These are phyloP conservation scores for Etheostoma perlongum DNA, from an alignment of 2,797 vertebrate genomes.

Conservation along the genomic window DNA sequence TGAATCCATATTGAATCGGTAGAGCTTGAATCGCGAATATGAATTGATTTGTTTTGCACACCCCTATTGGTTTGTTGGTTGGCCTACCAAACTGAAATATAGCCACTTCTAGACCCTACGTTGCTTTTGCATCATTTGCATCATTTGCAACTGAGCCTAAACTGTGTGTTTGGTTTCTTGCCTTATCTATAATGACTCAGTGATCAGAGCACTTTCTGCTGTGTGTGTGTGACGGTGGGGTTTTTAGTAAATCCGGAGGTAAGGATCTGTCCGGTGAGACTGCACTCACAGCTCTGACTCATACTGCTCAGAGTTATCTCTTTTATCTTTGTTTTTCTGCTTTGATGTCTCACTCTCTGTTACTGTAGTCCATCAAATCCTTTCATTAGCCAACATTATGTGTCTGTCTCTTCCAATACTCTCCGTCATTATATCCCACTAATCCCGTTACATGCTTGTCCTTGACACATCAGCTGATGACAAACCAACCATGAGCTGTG, in stretches of 20 bases:
- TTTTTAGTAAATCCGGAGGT: constrained; percentile 20
- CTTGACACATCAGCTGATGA: constrained; percentile 36
- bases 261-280: not conserved
- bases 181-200: constrained; percentile 9
- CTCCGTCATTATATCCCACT: constrained; percentile 26
- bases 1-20: too few relatives aligned
- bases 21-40: too few relatives aligned
- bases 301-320: constrained; percentile 9
- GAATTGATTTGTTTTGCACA: too few relatives aligned
- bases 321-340: constrained; percentile 10
- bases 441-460: constrained; percentile 43
- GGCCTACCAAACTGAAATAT: not conserved
- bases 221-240: not conserved
- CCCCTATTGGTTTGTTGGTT: not conserved
- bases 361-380: not conserved
- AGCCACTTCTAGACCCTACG: not conserved
- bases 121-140: not conserved
- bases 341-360: constrained; percentile 7
- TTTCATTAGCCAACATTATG: constrained; percentile 32
- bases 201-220: constrained; percentile 7
- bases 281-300: not conserved
- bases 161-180: not conserved
- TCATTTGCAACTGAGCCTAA: not conserved
- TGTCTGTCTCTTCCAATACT: constrained; percentile 15
- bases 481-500: constrained; percentile 13